Evolutionary conservation across 2,888 invertebrate genomes (phyloP), one percentile per base, ranked within the genome.

Genomic region (Morpho deidamia): DNA sequence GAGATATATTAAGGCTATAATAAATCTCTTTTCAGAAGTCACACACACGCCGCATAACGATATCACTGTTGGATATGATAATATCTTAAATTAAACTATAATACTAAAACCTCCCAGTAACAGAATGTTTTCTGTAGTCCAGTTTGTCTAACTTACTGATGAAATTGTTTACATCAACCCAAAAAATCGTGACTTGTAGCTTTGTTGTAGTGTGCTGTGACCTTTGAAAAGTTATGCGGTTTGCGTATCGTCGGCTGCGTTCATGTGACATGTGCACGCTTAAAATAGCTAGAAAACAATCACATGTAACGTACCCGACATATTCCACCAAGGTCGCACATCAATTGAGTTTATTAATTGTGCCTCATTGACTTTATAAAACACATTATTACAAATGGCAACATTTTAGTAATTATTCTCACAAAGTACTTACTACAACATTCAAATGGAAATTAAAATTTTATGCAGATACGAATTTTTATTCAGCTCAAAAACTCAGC

Each of bases 261-360:
- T 57, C 43, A 44, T 43, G 58, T 59, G 57, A 62, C 62, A 63
- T 62, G 62, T 58, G 62, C 60, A 60, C 59, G 62, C 61, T 60
- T 65, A 63, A 69, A 66, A 69, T 68, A 69, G 65, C 63, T 65
- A 70, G 69, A 71, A 70, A 72, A 73, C 68, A 74, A 75, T 70
- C 70, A 69, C 65, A 66, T 62, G 65, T 61, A 65, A 54, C 66
- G 69, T 68, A 23, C 23, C 68, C 62, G 64, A 69, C 71, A 66
- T 66, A 68, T 68, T 65, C 63, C 67, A 70, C 62, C 77, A 78
- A 80, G 77, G 78, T 75, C 76, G 70, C 58, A 58, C 50, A 61
- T 67, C 72, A 75, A 77, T 76, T 76, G 72, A 69, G 69, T 72
- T 71, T 64, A 74, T 71, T 74, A 74, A 74, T 76, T 74, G 72